Base-by-base conservation (phyloP, 2,797 vertebrate genomes). In the Pangasius krempfi region DNA sequence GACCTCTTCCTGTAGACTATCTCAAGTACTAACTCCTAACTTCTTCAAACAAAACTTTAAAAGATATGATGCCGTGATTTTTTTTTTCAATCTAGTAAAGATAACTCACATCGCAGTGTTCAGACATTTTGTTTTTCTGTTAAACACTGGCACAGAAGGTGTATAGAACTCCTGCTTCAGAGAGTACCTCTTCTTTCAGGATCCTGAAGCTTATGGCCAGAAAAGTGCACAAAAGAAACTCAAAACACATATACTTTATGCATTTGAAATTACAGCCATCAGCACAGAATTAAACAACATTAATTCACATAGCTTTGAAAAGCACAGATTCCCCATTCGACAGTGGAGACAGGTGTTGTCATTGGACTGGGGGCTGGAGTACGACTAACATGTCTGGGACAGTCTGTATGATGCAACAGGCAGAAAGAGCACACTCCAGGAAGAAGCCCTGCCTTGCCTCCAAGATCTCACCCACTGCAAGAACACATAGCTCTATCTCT, bases 391-490 rank as follows among this genome's bases (percentile, higher is more conserved):
- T 60, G 86, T 84, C 81, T 37, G n/a, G 8, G 81, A 84, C 81
- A 20, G 62, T 70, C 62, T 40, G 56, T n/a, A 89, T 89, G 89
- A 89, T 89, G 89, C 89, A 89, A 89, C 82, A 72, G 86, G 68
- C 37, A 60, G 89, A 87, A 87, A 89, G 82, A 88, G 72, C 58
- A 76, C 50, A 58, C 68, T 86, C 25, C 66, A 54, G 70, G 70
- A 83, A 50, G 80, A 87, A 89, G 33, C 58, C 27, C 50, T 78
- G 70, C 60, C 60, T 86, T 72, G 44, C 25, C 44, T 82, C 58
- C 54, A 56, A 87, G 70, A 84, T 86, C 70, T 76, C 73, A 68
- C 50, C 22, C 37, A 70, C 37, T 6, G 12, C 70, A 47, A 84
- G 80, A 82, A 62, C 56, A 62, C 37, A 82, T 72, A 40, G n/a